A percentile compares a stretch with the other conserved stretches of the same genome.
Evolutionary conservation across 92 coral and sea anemone species (phyloP).

Genomic region (Siderastrea radians): DNA sequence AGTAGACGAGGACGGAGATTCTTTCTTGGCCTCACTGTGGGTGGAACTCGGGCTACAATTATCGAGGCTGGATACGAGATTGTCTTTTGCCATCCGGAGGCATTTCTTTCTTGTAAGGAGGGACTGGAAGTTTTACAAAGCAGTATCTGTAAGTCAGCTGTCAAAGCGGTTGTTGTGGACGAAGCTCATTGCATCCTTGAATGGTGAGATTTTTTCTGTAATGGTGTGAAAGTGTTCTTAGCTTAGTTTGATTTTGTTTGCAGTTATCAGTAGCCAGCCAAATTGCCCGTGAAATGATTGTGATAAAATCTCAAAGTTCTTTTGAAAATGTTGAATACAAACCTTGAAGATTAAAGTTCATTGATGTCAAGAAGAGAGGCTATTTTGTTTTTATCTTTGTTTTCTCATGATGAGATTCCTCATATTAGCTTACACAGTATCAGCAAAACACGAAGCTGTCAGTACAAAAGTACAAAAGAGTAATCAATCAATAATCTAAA

Average conservation of each 20-base stretch:
- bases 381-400: no score
- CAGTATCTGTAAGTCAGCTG: slow-evolving; percentile 3
- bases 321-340: no score
- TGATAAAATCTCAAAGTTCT: no score
- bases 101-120: slow-evolving; percentile 25
- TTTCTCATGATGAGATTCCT: no score
- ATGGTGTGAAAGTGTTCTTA: not conserved
- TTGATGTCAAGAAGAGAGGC: no score
- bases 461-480: no score
- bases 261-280: not conserved
- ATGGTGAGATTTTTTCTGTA: slow-evolving; percentile 39
- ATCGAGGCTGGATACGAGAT: slow-evolving; percentile 24
- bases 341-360: no score
- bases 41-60: not conserved
- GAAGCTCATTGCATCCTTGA: slow-evolving; percentile 57
- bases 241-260: no score
- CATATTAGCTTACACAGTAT: no score
- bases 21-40: slow-evolving; percentile 2
- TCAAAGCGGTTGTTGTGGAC: slow-evolving; percentile 40
- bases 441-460: no score
- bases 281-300: no score
- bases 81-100: slow-evolving; percentile 46
- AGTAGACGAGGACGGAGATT: not conserved
- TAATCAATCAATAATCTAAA: no score
- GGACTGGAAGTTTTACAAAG: slow-evolving; percentile 36